A percentile compares a stretch with the other conserved stretches of the same genome.
phyloP scores from a whole-genome alignment of 2,113 vertebrate species.

The Tylochromis polylepis region DNA sequence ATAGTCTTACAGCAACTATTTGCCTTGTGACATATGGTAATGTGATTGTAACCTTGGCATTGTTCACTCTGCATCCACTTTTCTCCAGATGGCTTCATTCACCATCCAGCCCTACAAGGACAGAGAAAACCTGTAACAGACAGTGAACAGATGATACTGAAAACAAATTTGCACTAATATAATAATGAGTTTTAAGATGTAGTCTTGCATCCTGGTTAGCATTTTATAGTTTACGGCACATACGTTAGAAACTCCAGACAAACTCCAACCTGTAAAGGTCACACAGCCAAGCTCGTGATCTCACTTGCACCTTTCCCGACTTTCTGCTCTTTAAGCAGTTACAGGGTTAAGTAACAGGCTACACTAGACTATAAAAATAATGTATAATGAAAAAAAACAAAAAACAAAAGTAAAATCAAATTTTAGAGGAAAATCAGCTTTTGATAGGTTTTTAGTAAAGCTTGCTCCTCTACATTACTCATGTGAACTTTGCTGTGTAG shows the following conservation, averaged over 20 bases:
- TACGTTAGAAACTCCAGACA: not conserved
- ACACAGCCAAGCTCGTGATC: not conserved
- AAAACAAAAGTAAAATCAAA: no score
- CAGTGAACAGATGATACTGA: not conserved
- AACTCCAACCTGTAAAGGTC: not conserved
- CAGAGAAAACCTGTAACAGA: not conserved
- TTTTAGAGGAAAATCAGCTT: not conserved
- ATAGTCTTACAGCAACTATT: not conserved
- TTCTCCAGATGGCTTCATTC: not conserved
- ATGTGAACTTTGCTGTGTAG: not conserved
- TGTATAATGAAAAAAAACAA: not conserved
- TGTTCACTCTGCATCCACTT: not conserved
- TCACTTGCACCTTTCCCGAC: no score
- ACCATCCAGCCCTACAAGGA: not conserved
- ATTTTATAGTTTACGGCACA: not conserved
- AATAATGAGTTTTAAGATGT: not conserved
- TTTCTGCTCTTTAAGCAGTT: not conserved
- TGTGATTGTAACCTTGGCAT: not conserved
- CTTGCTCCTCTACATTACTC: not conserved
- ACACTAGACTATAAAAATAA: not conserved
- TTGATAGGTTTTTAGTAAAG: not conserved
- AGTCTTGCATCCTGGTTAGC: not conserved
- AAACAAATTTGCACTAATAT: not conserved
- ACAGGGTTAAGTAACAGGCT: not conserved
- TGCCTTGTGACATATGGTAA: not conserved